Percentiles rank a stretch among this genome's conserved stretches.
Evolutionary conservation across 2,113 vertebrate species (phyloP).

Genomic region (Vombatus ursinus): DNA sequence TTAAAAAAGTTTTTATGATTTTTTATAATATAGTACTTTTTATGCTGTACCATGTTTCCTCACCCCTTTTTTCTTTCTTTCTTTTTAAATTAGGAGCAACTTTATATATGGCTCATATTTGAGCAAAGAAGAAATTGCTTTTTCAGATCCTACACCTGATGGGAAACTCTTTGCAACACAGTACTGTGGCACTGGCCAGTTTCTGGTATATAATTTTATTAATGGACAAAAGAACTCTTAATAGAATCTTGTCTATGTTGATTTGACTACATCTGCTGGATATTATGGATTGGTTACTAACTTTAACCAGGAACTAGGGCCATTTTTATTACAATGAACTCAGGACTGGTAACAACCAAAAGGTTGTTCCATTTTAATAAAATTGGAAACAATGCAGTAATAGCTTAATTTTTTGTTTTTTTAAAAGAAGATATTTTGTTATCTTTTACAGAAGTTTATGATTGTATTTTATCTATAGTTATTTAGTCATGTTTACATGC

Average conservation of each 20-base stretch:
- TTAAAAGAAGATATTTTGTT: slow-evolving; percentile 89
- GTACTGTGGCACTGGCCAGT: slow-evolving; percentile 96
- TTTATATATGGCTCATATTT: slow-evolving; percentile 98
- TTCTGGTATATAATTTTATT: slow-evolving; percentile 99
- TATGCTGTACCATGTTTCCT: not conserved
- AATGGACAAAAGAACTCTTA: slow-evolving; percentile 87
- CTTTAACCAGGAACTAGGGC: slow-evolving; percentile 83
- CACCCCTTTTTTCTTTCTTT: not conserved
- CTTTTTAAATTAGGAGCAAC: slow-evolving; percentile 89
- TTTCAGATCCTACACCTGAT: slow-evolving; percentile 98
- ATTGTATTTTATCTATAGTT: slow-evolving; percentile 88
- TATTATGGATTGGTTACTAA: slow-evolving; percentile 57
- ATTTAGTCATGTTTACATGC: slow-evolving; percentile 91
- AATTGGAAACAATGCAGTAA: slow-evolving; percentile 88
- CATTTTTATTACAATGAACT: slow-evolving; percentile 85
- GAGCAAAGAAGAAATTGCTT: slow-evolving; percentile 98
- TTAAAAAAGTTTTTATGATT: slow-evolving; percentile 37
- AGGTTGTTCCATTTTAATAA: slow-evolving; percentile 88
- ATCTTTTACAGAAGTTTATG: slow-evolving; percentile 87
- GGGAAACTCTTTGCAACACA: slow-evolving; percentile 97
- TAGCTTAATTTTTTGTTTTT: slow-evolving; percentile 84
- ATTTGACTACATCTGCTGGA: slow-evolving; percentile 70
- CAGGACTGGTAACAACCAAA: slow-evolving; percentile 87
- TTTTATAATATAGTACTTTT: not conserved
- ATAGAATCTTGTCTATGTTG: slow-evolving; percentile 52